Base-by-base conservation (phyloP, 2,797 vertebrate species). In the Varecia variegata region DNA sequence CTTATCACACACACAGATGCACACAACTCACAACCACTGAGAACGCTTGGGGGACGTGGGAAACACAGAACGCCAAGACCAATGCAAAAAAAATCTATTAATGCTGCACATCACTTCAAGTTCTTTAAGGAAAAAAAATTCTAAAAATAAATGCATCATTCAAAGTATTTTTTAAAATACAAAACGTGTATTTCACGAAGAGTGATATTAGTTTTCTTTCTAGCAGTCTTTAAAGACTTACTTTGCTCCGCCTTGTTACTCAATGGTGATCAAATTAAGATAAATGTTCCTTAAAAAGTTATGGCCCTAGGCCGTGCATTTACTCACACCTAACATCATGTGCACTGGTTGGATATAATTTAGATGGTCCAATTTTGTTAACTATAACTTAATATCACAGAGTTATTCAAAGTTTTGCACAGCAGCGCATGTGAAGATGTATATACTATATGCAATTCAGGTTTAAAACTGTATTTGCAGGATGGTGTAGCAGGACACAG, bases 341-440 rank as follows among this genome's bases (percentile, higher is more conserved):
- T 54, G 71, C 93, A 95, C 0, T 13, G 81, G 92, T 62, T 90
- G 95, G 90, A 20, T 54, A 7, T 32, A 97, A 97, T 45, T 81
- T 14, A 21, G 90, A 85, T 38, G 96, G 71, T 87, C 86, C 38
- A 15, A 20, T 68, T 96, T 94, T 92, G 90, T 85, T 96, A 93
- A 95, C 94, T 93, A 30, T 30, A 82, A 85, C 62, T 89, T 82
- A 93, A 94, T 90, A 96, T 94, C 96, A 96, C 89, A 94, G 95
- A 97, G 94, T 74, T 97, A 96, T 70, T 98, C 70, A 97, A 96
- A 83, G 96, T 15, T 7, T 95, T 97, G 80, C 83, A 98, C 84
- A 86, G 96, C 47, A 68, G 1, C 88, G 71, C n/a, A 73, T 10
- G 74, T 92, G 82, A 96, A 96, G 87, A 86, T 74, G 84, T 93